A percentile compares a stretch with the other conserved stretches of the same genome.
Evolutionary conservation across 2,797 vertebrate species (phyloP).

Genomic region (Geotria australis): DNA sequence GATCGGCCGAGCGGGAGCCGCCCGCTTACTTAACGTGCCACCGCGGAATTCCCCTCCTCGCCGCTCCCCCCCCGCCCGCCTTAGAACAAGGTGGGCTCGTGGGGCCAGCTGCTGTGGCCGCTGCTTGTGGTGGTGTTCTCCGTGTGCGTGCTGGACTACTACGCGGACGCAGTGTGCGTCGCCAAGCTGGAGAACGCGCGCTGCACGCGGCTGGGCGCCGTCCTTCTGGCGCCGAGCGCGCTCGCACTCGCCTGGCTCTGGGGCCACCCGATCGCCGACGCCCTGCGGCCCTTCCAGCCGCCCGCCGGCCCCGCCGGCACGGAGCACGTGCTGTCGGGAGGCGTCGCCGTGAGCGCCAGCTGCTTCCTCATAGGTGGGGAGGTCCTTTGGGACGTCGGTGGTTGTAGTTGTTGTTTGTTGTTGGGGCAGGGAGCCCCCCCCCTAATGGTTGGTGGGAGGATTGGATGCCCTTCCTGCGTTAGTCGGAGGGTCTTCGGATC

Average conservation of each 20-base stretch:
- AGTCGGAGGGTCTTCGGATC: too few relatives aligned
- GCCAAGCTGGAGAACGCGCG: conserved; percentile 52
- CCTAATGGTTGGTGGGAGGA: too few relatives aligned
- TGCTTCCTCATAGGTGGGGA: conserved; percentile 72
- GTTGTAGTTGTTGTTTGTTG: too few relatives aligned
- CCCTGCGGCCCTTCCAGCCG: conserved; percentile 44
- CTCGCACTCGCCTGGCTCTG: conserved; percentile 76
- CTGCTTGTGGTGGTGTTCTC: conserved; percentile 37
- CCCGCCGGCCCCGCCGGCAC: conserved; percentile 31
- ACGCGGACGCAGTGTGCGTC: conserved; percentile 56
- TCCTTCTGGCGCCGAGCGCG: conserved; percentile 34
- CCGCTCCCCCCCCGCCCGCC: too few relatives aligned
- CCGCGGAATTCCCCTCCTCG: too few relatives aligned
- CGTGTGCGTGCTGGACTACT: conserved; percentile 76
- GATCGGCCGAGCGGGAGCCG: too few relatives aligned
- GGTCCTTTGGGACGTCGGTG: background rate
- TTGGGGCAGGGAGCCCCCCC: too few relatives aligned
- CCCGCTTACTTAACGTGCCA: too few relatives aligned
- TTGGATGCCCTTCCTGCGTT: too few relatives aligned
- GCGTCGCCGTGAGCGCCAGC: conserved; percentile 62
- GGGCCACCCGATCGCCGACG: conserved; percentile 72
- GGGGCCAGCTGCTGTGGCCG: background rate
- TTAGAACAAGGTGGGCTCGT: too few relatives aligned
- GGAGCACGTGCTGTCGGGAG: conserved; percentile 80
- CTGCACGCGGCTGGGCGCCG: conserved; percentile 42